Percentiles rank a stretch among this genome's conserved stretches.
phyloP scores from a whole-genome alignment of 2,888 invertebrate genomes.

The Conchocele bisecta region DNA sequence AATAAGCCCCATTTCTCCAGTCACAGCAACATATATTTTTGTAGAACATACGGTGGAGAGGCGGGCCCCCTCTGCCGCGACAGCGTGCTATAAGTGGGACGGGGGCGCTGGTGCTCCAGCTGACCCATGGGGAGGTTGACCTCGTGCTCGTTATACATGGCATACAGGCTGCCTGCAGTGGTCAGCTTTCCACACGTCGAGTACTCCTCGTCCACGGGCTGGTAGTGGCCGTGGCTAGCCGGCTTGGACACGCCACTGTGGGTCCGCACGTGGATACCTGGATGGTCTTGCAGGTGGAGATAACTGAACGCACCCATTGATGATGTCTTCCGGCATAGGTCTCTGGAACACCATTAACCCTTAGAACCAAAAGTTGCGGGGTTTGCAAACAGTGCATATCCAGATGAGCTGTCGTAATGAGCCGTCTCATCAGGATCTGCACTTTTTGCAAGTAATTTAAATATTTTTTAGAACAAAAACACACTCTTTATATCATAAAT shows the following conservation, averaged over 20 bases:
- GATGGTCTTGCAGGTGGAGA: constrained; percentile 35
- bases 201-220: constrained; percentile 44
- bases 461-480: too few relatives aligned
- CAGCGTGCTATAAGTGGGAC: constrained; percentile 24
- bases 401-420: too few relatives aligned
- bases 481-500: too few relatives aligned
- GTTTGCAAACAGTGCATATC: too few relatives aligned
- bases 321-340: constrained; percentile 39
- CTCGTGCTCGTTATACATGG: constrained; percentile 64
- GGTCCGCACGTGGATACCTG: constrained; percentile 36
- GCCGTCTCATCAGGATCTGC: too few relatives aligned
- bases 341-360: constrained; percentile 22
- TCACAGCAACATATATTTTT: too few relatives aligned
- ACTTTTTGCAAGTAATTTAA: too few relatives aligned
- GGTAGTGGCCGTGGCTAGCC: constrained; percentile 62
- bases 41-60: constrained; percentile 18
- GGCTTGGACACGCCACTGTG: constrained; percentile 60
- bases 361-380: too few relatives aligned
- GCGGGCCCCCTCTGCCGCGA: constrained; percentile 16
- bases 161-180: constrained; percentile 69
- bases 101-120: constrained; percentile 10
- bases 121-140: constrained; percentile 47
- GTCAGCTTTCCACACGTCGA: constrained; percentile 57
- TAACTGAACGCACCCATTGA: constrained; percentile 61
- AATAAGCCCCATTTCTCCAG: too few relatives aligned